A percentile compares a stretch with the other conserved stretches of the same genome.
phyloP scores from a whole-genome alignment of 2,888 invertebrate species.

The Amblyjoppa fuscipennis region DNA sequence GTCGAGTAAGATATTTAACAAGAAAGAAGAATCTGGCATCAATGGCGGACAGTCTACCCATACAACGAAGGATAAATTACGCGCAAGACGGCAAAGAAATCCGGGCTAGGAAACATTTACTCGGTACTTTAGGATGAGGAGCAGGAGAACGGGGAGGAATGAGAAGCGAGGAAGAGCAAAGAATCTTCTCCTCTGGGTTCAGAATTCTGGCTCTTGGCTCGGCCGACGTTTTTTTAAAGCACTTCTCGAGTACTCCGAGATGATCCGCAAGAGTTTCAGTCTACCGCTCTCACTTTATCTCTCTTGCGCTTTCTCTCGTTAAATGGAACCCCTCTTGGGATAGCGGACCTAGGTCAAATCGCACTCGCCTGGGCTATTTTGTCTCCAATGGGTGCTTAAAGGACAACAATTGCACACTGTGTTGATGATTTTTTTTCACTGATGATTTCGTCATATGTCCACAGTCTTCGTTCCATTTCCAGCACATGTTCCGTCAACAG shows the following conservation, averaged over 20 bases:
- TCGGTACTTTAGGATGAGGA: neutral
- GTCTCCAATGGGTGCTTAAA: neutral
- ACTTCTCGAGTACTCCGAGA: slow-evolving; percentile 15
- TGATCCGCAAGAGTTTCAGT: slow-evolving; percentile 19
- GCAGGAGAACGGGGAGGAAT: neutral
- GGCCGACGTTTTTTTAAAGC: slow-evolving; percentile 12
- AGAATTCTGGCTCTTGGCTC: neutral
- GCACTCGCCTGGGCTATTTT: neutral
- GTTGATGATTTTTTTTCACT: neutral
- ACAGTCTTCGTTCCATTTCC: no score
- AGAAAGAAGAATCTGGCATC: no score
- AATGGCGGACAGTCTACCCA: no score
- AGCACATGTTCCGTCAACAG: no score
- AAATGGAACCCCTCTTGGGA: neutral
- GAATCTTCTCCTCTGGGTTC: neutral
- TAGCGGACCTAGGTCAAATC: neutral
- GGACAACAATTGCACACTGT: neutral
- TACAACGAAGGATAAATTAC: neutral
- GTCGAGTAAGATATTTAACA: neutral
- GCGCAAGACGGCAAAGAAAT: slow-evolving; percentile 1
- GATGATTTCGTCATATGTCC: no score
- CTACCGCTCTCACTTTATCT: slow-evolving; percentile 19
- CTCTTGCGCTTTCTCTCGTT: neutral
- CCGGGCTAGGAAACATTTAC: neutral
- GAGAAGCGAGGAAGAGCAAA: neutral